phyloP scores from a whole-genome alignment of 64 coral and sea anemone genomes.

The Hydrozoanthus tunicans region DNA sequence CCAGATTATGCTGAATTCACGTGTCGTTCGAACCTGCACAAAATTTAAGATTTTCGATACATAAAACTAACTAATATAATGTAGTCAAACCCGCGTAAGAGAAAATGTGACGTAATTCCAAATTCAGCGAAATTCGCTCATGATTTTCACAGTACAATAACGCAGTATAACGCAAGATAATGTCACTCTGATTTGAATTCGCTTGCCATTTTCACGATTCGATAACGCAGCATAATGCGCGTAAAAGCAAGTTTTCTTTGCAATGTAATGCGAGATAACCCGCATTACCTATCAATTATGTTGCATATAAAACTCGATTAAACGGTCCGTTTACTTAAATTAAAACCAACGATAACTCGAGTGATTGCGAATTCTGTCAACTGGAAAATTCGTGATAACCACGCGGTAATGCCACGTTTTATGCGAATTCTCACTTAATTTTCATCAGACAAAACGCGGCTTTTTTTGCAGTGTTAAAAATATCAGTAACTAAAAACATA shows the following conservation, averaged over 20 bases:
- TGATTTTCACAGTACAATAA: constrained; percentile 28
- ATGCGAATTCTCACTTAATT: constrained; percentile 24
- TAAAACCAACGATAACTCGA: constrained; percentile 9
- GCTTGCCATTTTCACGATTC: neutral
- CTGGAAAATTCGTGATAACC: constrained; percentile 14
- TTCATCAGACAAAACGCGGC: neutral
- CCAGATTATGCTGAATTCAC: constrained; percentile 16
- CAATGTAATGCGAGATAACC: neutral
- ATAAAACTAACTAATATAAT: constrained; percentile 5
- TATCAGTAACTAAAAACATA: too few species aligned
- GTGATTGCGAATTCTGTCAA: constrained; percentile 27
- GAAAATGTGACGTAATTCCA: neutral
- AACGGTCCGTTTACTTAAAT: constrained; percentile 25
- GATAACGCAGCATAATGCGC: constrained; percentile 4
- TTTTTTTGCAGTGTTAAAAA: neutral
- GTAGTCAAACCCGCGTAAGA: neutral
- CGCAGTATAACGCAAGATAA: constrained; percentile 18
- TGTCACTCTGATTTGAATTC: constrained; percentile 21
- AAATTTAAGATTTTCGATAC: constrained; percentile 15
- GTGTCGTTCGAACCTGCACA: neutral
- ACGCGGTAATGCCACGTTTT: constrained; percentile 16
- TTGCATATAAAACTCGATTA: constrained; percentile 19
- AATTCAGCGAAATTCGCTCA: neutral
- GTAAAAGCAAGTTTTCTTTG: neutral
- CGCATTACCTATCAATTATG: constrained; percentile 4